Base-by-base conservation (phyloP, 1,140 invertebrate species). In the Oncopeltus fasciatus region DNA sequence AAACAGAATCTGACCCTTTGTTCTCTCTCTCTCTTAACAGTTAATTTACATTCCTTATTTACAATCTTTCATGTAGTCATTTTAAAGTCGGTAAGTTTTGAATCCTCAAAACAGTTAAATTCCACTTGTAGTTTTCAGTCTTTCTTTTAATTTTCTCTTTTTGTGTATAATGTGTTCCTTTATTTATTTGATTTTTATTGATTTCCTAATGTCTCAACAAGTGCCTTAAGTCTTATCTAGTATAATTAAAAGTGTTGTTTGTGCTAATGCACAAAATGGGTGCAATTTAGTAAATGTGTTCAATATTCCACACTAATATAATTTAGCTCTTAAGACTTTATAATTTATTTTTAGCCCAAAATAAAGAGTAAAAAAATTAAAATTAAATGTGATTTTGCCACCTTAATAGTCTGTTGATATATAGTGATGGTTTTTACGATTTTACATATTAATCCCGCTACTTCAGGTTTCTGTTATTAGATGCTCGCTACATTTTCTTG, bases 201-300 rank as follows among this genome's bases (percentile, higher is more conserved):
- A 49, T 49, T 49, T 33, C 16, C 53, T 57, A 57, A 18, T 57
- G 28, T 38, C 24, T 57, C 56, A 49, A 26, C 3, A 60, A 60
- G 59, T 60, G 59, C 59, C 59, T 60, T 60, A 49, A 49, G 59
- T 60, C 59, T 49, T 57, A 20, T 57, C 33, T 57, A 57, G 56
- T 57, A 29, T 57, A 57, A 57, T 51, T 33, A 26, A 47, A 49
- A 47, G n/a, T 20, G 49, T 8, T 28, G 18, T 60, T 47, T 60
- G 59, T 60, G 59, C 46, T 12, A 49, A 21, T 24, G 59, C 46
- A 60, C 59, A 60, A 60, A 46, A 60, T 59, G 59, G 59, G 59
- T 60, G 59, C 59, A 60, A 60, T 60, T 60, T 60, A 49, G 59
- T 60, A 60, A 29, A 60, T 60, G 59, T 60, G 59, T 60, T 60